Evolutionary conservation across 1,140 invertebrate species (phyloP).

Genomic region (Bradysia coprophila): DNA sequence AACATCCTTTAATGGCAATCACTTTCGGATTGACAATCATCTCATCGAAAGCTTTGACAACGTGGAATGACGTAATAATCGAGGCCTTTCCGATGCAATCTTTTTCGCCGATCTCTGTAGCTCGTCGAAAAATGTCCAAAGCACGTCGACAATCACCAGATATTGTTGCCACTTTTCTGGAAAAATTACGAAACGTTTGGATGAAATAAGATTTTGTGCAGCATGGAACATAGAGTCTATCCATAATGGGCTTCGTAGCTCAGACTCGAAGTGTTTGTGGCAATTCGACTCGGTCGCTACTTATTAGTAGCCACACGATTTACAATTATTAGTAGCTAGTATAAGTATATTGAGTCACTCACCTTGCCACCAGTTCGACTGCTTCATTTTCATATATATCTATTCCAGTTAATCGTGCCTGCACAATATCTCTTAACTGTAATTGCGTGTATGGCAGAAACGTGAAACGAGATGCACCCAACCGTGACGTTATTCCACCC

Average conservation of each 20-base stretch:
- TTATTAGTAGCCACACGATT: too few species aligned
- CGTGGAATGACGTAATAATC: slow-evolving; percentile 54
- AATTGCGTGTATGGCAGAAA: slow-evolving; percentile 88
- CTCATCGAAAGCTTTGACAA: slow-evolving; percentile 65
- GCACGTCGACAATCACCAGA: slow-evolving; percentile 93
- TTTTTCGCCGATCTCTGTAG: slow-evolving; percentile 67
- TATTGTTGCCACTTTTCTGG: slow-evolving; percentile 76
- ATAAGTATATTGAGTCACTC: too few species aligned
- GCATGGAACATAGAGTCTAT: too few species aligned
- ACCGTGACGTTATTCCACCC: slow-evolving; percentile 37
- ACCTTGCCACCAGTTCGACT: slow-evolving; percentile 75
- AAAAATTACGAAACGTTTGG: too few species aligned
- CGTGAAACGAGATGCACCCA: slow-evolving; percentile 77
- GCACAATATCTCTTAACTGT: slow-evolving; percentile 73
- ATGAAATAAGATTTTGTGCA: too few species aligned
- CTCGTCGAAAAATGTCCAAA: slow-evolving; percentile 79
- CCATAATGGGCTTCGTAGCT: too few species aligned
- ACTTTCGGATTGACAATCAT: slow-evolving; percentile 82
- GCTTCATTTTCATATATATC: slow-evolving; percentile 69
- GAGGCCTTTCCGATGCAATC: slow-evolving; percentile 12
- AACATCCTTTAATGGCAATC: slow-evolving; percentile 59
- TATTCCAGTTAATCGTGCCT: slow-evolving; percentile 36
- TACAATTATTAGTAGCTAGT: too few species aligned
- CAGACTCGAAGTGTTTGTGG: too few species aligned
- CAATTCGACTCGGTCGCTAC: too few species aligned